phyloP scores from a whole-genome alignment of 2,113 vertebrate species.

The Abramis brama region DNA sequence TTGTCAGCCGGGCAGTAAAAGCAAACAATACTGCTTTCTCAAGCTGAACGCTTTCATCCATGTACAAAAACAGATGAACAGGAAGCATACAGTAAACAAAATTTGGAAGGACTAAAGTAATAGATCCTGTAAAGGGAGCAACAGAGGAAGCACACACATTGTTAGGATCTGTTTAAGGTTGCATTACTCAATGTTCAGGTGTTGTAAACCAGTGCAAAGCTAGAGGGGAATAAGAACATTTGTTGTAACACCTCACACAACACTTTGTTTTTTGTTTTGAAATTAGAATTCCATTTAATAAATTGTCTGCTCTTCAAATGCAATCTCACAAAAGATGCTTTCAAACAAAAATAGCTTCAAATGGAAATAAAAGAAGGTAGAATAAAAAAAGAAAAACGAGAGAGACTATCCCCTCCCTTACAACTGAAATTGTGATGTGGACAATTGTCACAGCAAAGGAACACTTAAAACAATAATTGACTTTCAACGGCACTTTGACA shows the following conservation, averaged over 20 bases:
- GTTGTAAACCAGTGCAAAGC: background rate
- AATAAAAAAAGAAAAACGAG: background rate
- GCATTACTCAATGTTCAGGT: slow-evolving; percentile 5
- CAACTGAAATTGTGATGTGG: slow-evolving; percentile 51
- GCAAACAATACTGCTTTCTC: slow-evolving; percentile 71
- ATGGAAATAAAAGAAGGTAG: background rate
- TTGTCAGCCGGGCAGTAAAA: slow-evolving; percentile 70
- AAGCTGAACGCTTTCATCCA: slow-evolving; percentile 64
- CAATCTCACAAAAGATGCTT: background rate
- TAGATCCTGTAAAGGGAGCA: slow-evolving; percentile 23
- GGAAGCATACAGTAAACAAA: slow-evolving; percentile 47
- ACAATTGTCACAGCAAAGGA: slow-evolving; percentile 62
- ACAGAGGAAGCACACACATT: slow-evolving; percentile 36
- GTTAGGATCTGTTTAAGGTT: slow-evolving; percentile 30
- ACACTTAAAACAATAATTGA: slow-evolving; percentile 74
- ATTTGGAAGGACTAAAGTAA: slow-evolving; percentile 50
- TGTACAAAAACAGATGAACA: slow-evolving; percentile 64
- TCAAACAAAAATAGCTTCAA: slow-evolving; percentile 15
- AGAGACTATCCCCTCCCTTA: background rate
- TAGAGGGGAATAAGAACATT: background rate
- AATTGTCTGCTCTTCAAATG: background rate
- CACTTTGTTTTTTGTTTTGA: background rate
- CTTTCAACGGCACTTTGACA: slow-evolving; percentile 69
- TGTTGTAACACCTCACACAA: background rate
- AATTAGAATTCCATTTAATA: background rate